Conservation (phyloP, 2,113 vertebrate genomes). For the Erpornis zantholeuca region DNA sequence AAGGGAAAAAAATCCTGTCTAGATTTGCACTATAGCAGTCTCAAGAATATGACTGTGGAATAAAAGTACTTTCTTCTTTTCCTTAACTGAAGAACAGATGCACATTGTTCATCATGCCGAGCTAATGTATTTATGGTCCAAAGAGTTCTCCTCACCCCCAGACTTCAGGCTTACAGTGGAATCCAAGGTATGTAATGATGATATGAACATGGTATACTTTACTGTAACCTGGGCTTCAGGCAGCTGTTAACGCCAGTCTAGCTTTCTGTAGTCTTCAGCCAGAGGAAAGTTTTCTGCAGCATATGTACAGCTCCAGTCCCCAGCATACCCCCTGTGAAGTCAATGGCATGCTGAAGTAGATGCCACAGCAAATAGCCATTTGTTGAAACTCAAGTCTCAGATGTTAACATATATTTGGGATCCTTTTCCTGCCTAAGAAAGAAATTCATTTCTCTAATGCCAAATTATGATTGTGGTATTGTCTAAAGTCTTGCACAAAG, state of each 20-base stretch:
- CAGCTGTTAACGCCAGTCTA: constrained; percentile 52
- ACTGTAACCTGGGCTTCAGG: constrained; percentile 37
- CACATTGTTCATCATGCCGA: neutral
- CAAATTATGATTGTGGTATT: neutral
- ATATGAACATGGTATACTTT: constrained; percentile 23
- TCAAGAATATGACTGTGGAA: neutral
- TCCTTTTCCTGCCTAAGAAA: neutral
- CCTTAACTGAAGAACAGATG: neutral
- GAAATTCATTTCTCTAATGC: neutral
- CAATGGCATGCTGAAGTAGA: neutral
- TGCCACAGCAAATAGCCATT: neutral
- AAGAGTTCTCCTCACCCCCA: neutral
- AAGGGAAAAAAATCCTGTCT: neutral
- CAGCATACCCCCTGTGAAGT: neutral
- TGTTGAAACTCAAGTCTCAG: neutral
- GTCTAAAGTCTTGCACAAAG: rapidly evolving
- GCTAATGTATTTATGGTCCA: neutral
- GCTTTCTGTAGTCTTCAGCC: neutral
- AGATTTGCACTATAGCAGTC: neutral
- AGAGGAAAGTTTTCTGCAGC: constrained; percentile 5
- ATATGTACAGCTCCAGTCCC: neutral
- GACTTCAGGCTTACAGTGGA: constrained; percentile 25
- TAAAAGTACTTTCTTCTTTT: neutral
- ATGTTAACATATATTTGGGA: neutral
- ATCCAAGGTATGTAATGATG: constrained; percentile 34